Base-by-base conservation (phyloP, 2,888 invertebrate species). In the Acanthococcus lagerstroemiae region DNA sequence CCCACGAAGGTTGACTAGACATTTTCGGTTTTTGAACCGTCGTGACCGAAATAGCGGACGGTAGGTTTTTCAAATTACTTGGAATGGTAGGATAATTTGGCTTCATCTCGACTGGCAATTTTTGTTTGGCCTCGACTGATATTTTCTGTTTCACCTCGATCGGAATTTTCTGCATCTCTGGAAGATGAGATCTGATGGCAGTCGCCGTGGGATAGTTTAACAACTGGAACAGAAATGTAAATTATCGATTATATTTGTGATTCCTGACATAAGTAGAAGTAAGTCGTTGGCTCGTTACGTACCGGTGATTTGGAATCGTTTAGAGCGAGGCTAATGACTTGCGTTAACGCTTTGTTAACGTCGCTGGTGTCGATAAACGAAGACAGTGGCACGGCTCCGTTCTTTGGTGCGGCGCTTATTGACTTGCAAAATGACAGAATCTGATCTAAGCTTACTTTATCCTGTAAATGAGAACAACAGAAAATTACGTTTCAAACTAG, bases 1-100 rank as follows among this genome's bases (percentile, higher is more conserved):
- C 58, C 55, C 30, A 37, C 5, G 9, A 5, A 57, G 45, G 57
- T 15, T 45, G 57, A 21, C 27, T 6, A 3, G 46, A 19, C 27
- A 22, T 26, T 30, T 61, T 61, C n/a, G 19, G 7, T n/a, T 55
- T 26, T 9, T 50, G 52, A 5, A 61, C 61, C 21, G 61, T 52
- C 26, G 61, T 61, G 1, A 61, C 61, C 5, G 61, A 48, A n/a
- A 61, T 61, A 26, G 61, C 30, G 1, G 61, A 22, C 6, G 61
- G 61, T 30, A 61, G 22, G 22, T 52, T 61, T 25, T 61, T 61
- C 50, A 61, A 17, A 24, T 61, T 61, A 7, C 19, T 37, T 1
- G 61, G 61, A 30, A 61, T 30, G 4, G 52, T 4, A 17, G 12
- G 37, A 3, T 37, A 37, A 37, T 37, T 37, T 3, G 37, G 2